Percentiles rank a stretch among this genome's conserved stretches.
phyloP scores from a whole-genome alignment of 2,113 vertebrate genomes.

The Chrysemys picta region DNA sequence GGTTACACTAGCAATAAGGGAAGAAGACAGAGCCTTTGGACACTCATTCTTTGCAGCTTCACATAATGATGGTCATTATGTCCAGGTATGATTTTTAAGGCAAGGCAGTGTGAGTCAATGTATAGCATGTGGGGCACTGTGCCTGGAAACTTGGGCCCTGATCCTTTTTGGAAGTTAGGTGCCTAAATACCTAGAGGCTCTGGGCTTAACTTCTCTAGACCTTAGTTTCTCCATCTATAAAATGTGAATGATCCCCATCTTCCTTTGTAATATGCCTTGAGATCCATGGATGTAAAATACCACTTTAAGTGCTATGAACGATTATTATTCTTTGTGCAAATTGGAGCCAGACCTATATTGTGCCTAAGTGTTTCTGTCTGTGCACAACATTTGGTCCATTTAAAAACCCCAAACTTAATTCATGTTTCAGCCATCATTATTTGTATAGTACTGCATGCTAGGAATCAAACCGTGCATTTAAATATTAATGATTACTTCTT shows the following conservation, averaged over 20 bases:
- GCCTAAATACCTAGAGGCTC: not conserved
- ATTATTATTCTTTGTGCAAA: rapidly evolving
- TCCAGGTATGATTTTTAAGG: rapidly evolving
- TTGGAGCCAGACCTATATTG: not conserved
- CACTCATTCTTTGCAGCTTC: rapidly evolving
- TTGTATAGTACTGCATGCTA: rapidly evolving
- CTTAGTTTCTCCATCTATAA: not conserved
- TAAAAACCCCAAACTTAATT: rapidly evolving
- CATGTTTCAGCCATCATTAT: rapidly evolving
- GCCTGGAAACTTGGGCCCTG: not conserved
- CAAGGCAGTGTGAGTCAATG: not conserved
- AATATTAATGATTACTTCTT: not conserved
- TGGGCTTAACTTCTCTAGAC: rapidly evolving
- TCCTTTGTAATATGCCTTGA: not conserved
- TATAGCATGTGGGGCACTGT: rapidly evolving
- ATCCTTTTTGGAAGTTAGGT: not conserved
- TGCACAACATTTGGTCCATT: not conserved
- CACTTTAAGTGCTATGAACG: not conserved
- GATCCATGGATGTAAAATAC: not conserved
- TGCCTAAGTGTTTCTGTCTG: not conserved
- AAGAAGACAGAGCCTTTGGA: not conserved
- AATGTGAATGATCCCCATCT: rapidly evolving
- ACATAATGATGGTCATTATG: not conserved
- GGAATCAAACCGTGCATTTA: not conserved
- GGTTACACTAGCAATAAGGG: not conserved